A percentile compares a stretch with the other conserved stretches of the same genome.
phyloP scores from a whole-genome alignment of 2,797 vertebrate species.

The Carcharodon carcharias region DNA sequence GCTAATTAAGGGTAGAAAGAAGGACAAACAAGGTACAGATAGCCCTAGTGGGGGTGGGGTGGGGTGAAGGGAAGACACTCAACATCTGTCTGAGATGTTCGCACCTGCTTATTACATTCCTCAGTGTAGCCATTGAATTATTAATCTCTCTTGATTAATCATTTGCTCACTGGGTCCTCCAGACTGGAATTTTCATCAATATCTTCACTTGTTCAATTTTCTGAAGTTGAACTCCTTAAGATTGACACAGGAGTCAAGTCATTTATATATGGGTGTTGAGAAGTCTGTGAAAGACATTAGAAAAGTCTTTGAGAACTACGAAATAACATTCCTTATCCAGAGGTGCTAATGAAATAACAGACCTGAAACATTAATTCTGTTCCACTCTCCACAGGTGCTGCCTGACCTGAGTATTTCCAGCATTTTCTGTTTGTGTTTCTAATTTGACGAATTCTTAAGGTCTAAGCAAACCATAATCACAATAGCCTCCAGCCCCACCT shows the following conservation, averaged over 20 bases:
- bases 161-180: not conserved
- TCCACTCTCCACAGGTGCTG: not conserved
- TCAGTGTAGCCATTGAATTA: not conserved
- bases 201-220: not conserved
- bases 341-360: too few relatives aligned
- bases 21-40: too few relatives aligned
- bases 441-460: not conserved
- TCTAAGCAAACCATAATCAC: not conserved
- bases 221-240: not conserved
- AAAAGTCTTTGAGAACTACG: not conserved
- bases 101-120: not conserved
- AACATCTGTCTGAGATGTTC: not conserved
- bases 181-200: not conserved
- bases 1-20: too few relatives aligned
- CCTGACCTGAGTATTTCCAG: not conserved
- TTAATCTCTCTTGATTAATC: not conserved
- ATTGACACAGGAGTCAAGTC: not conserved
- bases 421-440: not conserved
- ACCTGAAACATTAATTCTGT: not conserved
- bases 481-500: not conserved
- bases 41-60: too few relatives aligned
- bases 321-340: not conserved
- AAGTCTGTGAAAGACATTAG: not conserved
- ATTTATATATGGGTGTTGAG: not conserved
- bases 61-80: too few relatives aligned